Conservation (phyloP, 2,888 invertebrate genomes). For the Drosophila planitibia region DNA sequence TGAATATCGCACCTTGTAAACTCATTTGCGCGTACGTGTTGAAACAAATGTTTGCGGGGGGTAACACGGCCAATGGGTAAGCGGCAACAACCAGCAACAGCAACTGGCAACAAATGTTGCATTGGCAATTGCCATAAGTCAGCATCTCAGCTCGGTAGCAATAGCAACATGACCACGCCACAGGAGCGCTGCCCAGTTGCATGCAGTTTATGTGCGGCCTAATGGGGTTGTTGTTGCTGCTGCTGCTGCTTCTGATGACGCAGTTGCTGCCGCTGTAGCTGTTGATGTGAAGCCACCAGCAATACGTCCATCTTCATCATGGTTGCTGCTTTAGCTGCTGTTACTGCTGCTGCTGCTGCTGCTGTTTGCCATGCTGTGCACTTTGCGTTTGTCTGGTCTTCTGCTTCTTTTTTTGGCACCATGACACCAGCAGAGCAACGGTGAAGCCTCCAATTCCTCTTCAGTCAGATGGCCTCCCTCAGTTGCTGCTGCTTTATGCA, state of each 20-base stretch:
- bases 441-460: conserved; percentile 35
- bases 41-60: conserved; percentile 85
- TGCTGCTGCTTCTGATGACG: conserved; percentile 16
- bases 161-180: conserved; percentile 77
- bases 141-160: conserved; percentile 71
- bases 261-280: conserved; percentile 20
- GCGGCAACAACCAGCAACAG: conserved; percentile 39
- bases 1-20: conserved; percentile 84
- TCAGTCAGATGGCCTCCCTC: conserved; percentile 25
- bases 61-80: conserved; percentile 53
- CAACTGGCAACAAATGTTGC: conserved; percentile 78
- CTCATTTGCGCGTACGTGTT: conserved; percentile 85
- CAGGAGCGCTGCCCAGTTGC: conserved; percentile 72
- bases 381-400: conserved; percentile 72
- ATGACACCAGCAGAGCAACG: conserved; percentile 77
- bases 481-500: conserved; percentile 82
- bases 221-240: conserved; percentile 70
- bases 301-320: conserved; percentile 83
- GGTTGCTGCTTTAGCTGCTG: conserved; percentile 54
- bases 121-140: conserved; percentile 82
- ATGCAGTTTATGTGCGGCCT: conserved; percentile 78
- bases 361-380: conserved; percentile 71
- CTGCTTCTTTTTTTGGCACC: conserved; percentile 69
- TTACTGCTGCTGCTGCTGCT: conserved; percentile 56
- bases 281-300: conserved; percentile 81